Evolutionary conservation across 2,113 vertebrate genomes (phyloP), one percentile per base, ranked within the genome.

Genomic region (Fregata magnificens): DNA sequence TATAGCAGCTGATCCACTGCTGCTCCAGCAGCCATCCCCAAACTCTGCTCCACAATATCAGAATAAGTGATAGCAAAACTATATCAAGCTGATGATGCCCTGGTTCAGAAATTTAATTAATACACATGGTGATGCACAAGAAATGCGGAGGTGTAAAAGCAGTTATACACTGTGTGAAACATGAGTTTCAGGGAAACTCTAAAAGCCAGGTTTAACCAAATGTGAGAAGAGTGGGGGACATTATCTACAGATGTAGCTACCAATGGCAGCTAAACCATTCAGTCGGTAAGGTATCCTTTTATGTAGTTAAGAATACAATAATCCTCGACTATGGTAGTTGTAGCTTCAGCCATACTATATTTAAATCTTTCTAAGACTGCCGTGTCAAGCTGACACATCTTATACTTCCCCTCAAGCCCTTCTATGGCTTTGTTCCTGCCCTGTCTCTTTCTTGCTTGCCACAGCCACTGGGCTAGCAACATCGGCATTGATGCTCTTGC

Each of bases 401-500:
- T 45, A 22, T 10, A n/a, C 12, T 72, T 82, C 9, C 18, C 14
- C 11, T 71, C 61, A 84, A 78, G 20, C 6, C 31, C 18, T 40
- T 67, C 36, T 36, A 11, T 13, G 25, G 16, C 5, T 87, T 93
- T 87, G 16, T 67, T 36, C 9, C 16, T 56, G 15, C 38, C 13
- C 44, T 70, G 18, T 34, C 15, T 61, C 29, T 44, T 40, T 61
- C 38, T 66, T 50, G 6, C 20, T 84, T 86, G 12, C 31, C 11
- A 50, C 15, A 59, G 24, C 26, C 55, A 31, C 34, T 58, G 47
- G 29, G 38, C 32, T 56, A 69, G 56, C 26, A 85, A 45, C 0
- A 1, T 3, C 9, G 9, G 8, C 2, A 0, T 1, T 45, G 45
- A 32, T 34, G 24, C 13, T 66, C 9, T 36, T 81, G 26, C 74